Conservation (phyloP, 2,888 invertebrate genomes). For the Hylaea fasciaria region DNA sequence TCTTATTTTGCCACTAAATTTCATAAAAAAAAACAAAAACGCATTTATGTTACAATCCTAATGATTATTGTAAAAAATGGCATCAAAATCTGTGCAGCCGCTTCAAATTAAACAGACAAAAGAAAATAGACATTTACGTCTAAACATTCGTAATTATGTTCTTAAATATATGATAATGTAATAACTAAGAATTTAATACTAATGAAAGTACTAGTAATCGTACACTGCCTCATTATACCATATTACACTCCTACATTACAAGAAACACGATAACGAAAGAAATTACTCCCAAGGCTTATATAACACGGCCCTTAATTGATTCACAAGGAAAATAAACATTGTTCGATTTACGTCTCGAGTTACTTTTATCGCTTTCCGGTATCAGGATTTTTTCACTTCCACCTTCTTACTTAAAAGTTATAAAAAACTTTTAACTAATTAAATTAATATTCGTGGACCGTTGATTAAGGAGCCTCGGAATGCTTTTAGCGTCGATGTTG, state of each 20-base stretch:
- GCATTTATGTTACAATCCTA: too few species aligned
- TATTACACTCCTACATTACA: constrained; percentile 51
- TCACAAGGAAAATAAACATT: constrained; percentile 51
- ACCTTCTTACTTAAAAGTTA: constrained; percentile 72
- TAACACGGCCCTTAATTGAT: constrained; percentile 54
- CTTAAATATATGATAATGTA: too few species aligned
- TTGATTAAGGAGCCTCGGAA: constrained; percentile 77
- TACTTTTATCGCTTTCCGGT: constrained; percentile 40
- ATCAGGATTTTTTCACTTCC: constrained; percentile 62
- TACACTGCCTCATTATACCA: background rate
- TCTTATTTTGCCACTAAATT: too few species aligned
- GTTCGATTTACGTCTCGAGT: constrained; percentile 48
- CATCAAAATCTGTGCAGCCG: too few species aligned
- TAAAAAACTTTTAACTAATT: constrained; percentile 77
- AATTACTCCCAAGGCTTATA: constrained; percentile 40
- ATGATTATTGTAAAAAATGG: too few species aligned
- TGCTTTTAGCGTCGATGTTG: constrained; percentile 75
- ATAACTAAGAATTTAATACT: too few species aligned
- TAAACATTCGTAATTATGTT: too few species aligned
- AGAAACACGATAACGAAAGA: constrained; percentile 46
- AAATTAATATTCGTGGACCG: constrained; percentile 77
- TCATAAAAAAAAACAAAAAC: too few species aligned
- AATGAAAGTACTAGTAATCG: too few species aligned
- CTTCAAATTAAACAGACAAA: too few species aligned
- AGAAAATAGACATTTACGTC: too few species aligned